These are phyloP conservation scores for Crotalus horridus DNA, from an alignment of 2,113 vertebrate species.

Conservation along the genomic window DNA sequence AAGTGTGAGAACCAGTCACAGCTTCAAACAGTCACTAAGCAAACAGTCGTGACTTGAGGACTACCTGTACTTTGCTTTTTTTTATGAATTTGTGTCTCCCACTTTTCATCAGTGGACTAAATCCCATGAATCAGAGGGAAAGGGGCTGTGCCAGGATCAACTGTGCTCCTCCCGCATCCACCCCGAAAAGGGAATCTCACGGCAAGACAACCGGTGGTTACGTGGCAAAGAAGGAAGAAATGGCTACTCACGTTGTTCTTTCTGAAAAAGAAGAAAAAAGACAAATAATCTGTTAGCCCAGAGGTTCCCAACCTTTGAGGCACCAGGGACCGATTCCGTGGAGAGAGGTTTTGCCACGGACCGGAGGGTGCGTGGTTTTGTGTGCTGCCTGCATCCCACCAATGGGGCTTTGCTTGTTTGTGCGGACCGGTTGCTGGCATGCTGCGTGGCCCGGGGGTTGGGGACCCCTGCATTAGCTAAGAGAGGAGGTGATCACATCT, in stretches of 20 bases:
- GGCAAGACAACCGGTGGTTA: neutral
- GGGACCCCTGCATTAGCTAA: neutral
- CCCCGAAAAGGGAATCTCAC: neutral
- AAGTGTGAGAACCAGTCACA: neutral
- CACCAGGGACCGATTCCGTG: too few relatives aligned
- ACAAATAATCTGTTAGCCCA: neutral
- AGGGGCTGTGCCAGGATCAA: neutral
- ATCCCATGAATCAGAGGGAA: neutral
- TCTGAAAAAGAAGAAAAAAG: constrained; percentile 39
- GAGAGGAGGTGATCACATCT: neutral
- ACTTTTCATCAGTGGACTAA: neutral
- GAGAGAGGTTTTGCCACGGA: too few relatives aligned
- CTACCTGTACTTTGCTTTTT: neutral
- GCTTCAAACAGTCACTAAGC: neutral
- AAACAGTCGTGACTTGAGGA: neutral
- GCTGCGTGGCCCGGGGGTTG: too few relatives aligned
- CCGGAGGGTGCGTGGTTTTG: too few relatives aligned
- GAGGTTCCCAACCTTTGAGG: too few relatives aligned
- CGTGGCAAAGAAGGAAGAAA: neutral
- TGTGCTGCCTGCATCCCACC: too few relatives aligned
- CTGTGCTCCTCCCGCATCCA: neutral
- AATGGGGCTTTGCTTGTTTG: too few relatives aligned
- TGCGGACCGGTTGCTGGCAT: too few relatives aligned
- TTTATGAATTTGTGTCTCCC: neutral
- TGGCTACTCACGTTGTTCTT: constrained; percentile 49